Conservation (phyloP, 2,113 vertebrate genomes). For the Sterrhoptilus dennistouni region DNA sequence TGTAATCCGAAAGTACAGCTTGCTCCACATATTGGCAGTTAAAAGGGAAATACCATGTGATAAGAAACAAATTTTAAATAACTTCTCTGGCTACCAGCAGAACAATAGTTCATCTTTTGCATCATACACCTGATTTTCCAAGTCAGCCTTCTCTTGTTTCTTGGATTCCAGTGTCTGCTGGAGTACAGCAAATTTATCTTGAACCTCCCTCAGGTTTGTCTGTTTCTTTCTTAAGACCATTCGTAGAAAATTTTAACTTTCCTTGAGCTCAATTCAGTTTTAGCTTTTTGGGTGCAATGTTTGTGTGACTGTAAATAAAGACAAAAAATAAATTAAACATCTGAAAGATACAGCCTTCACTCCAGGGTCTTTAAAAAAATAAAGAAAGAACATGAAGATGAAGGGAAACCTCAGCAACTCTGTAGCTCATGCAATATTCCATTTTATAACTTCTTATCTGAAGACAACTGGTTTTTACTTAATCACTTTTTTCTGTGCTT, state of each 20-base stretch:
- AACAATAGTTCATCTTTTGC: neutral
- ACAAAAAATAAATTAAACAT: neutral
- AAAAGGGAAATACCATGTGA: neutral
- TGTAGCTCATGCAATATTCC: neutral
- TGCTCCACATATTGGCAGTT: neutral
- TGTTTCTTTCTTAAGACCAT: constrained; percentile 84
- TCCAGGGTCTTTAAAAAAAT: neutral
- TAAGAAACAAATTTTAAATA: neutral
- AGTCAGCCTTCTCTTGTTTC: constrained; percentile 84
- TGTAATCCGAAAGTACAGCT: neutral
- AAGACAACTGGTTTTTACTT: neutral
- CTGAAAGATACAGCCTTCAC: neutral
- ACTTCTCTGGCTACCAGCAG: neutral
- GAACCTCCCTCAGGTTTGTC: constrained; percentile 81
- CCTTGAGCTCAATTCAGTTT: constrained; percentile 82
- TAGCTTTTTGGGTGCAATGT: constrained; percentile 86
- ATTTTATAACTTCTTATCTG: neutral
- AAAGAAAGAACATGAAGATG: neutral
- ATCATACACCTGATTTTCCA: constrained; percentile 83
- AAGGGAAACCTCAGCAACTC: neutral
- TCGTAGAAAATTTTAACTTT: constrained; percentile 81
- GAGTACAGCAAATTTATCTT: constrained; percentile 81
- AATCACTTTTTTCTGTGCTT: neutral
- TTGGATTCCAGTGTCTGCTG: constrained; percentile 81
- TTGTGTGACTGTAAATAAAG: constrained; percentile 79